phyloP scores from a whole-genome alignment of 2,797 vertebrate species.

The Notamacropus eugenii region DNA sequence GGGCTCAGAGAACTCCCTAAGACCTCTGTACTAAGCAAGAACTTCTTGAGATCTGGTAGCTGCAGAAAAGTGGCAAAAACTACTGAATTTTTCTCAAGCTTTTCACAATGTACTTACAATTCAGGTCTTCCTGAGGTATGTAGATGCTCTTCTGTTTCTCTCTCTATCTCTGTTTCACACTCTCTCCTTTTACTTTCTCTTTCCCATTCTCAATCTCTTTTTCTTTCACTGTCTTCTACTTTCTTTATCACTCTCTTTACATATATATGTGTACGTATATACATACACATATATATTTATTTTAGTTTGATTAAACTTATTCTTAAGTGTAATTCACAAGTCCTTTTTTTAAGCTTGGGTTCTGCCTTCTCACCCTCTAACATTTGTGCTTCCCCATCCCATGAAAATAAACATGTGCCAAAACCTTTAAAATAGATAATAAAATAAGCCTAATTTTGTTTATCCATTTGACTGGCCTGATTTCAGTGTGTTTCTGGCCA shows the following conservation, averaged over 20 bases:
- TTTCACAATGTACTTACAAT: not conserved
- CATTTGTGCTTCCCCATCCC: not conserved
- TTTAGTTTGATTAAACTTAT: not conserved
- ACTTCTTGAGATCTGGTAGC: not conserved
- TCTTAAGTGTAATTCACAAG: conserved; percentile 2
- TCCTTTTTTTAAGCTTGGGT: not conserved
- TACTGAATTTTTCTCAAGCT: not conserved
- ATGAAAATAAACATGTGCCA: conserved; percentile 14
- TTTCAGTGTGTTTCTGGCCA: conserved; percentile 25
- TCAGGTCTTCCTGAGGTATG: not conserved
- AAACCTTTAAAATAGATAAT: conserved; percentile 41
- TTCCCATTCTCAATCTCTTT: not conserved
- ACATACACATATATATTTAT: not conserved
- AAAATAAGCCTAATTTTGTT: conserved; percentile 46
- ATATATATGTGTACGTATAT: not conserved
- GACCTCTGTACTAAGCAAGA: not conserved
- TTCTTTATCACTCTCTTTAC: not conserved
- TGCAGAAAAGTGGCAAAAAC: not conserved
- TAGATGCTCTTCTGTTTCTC: not conserved
- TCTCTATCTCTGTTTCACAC: not conserved
- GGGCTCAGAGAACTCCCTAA: not conserved
- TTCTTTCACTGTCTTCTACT: not conserved
- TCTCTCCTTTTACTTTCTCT: not conserved
- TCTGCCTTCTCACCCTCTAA: not conserved
- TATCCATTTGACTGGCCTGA: not conserved